phyloP scores from a whole-genome alignment of 2,113 vertebrate species.

The Acrocephalus kingi region DNA sequence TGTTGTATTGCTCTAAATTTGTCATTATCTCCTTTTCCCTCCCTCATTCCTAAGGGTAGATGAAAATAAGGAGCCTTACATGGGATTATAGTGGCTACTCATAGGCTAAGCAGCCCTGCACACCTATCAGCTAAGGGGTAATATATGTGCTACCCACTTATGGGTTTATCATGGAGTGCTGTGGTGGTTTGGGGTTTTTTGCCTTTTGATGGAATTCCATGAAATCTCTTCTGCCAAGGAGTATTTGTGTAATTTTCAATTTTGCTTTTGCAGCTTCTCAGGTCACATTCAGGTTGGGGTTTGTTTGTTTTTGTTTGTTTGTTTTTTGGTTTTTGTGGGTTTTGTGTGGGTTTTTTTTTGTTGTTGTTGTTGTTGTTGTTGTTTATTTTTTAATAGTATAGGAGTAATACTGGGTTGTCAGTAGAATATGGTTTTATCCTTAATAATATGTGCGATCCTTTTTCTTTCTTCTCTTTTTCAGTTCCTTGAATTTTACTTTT shows the following conservation, averaged over 20 bases:
- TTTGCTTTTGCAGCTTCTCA: conserved; percentile 19
- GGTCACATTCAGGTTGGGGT: background rate
- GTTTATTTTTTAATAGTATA: conserved; percentile 10
- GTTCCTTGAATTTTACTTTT: conserved; percentile 47
- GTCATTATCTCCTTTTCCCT: background rate
- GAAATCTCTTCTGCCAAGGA: background rate
- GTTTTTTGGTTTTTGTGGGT: background rate
- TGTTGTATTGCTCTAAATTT: background rate
- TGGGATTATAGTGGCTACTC: background rate
- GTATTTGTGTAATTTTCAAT: conserved; percentile 24
- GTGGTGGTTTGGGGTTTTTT: background rate
- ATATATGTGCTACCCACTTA: background rate
- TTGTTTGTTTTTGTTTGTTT: background rate
- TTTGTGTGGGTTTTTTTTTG: too few relatives aligned
- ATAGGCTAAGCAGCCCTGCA: background rate
- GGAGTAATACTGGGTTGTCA: conserved; percentile 29
- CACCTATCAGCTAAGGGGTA: background rate
- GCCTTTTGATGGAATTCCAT: background rate
- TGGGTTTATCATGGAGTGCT: background rate
- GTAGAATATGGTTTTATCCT: conserved; percentile 35
- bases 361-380: too few relatives aligned
- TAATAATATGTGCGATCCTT: conserved; percentile 46
- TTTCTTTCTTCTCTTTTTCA: conserved; percentile 18
- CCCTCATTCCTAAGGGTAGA: background rate
- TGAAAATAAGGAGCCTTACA: background rate